Conservation (phyloP, 2,888 invertebrate genomes). For the Homarus gammarus region DNA sequence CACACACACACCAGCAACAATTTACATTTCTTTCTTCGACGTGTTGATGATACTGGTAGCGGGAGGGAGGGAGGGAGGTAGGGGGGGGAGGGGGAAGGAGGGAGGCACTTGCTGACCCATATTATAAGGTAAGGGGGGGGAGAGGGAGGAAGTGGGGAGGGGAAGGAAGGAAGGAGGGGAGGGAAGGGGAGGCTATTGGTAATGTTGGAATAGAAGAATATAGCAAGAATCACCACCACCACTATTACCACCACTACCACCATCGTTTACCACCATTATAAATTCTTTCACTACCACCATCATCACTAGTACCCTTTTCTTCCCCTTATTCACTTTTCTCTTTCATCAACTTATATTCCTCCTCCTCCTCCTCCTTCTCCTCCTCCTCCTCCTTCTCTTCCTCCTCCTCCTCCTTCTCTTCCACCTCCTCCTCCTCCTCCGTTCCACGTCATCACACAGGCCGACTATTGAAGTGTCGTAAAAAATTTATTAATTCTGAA, state of each 20-base stretch:
- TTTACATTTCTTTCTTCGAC: no score
- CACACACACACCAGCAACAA: no score
- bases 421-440: no score
- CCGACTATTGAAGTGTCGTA: no score
- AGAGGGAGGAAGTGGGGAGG: not conserved
- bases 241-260: no score
- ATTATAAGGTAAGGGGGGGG: not conserved
- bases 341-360: not conserved
- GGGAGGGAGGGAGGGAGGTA: not conserved
- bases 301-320: not conserved
- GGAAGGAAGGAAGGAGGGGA: not conserved
- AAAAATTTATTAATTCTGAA: no score
- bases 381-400: not conserved
- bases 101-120: not conserved
- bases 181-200: slow-evolving; percentile 1
- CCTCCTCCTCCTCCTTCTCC: not conserved
- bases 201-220: no score
- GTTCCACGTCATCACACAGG: no score
- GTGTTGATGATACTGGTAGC: not conserved
- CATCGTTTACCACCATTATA: no score
- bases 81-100: not conserved
- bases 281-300: no score
- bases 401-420: not conserved
- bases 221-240: no score
- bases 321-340: not conserved